Evolutionary conservation across 2,888 invertebrate genomes (phyloP), one percentile per base, ranked within the genome.

Genomic region (Troides oblongomaculatus): DNA sequence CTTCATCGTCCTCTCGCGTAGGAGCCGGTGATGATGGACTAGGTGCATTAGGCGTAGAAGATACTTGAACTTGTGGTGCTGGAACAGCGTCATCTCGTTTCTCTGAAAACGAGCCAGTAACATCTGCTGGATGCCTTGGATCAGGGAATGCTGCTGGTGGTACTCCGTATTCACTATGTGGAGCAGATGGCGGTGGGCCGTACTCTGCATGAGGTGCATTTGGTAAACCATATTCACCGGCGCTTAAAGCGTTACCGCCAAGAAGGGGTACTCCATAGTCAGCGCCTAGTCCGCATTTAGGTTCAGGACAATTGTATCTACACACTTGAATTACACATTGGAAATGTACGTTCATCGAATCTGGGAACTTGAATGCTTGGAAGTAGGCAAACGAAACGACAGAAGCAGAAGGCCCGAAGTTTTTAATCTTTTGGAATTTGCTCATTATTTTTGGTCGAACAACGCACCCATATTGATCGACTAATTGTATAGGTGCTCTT

Each of bases 321-420:
- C 98, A 98, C 5, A 98, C 98, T 93, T 98, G 98, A 77, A 98
- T 98, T 60, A 98, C 97, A 84, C 98, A 98, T 87, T 98, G 98
- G 96, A 98, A 98, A 94, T 98, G 98, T 4, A 98, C 98, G 85
- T 98, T 98, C 98, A 98, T 98, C 17, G 97, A 97, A 86, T 98
- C 98, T 1, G 98, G 98, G 95, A 98, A 98, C 89, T 98, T 98
- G 93, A 98, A 98, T 8, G 98, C 98, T 91, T 98, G 98, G 96
- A 98, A 98, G 91, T 98, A 97, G 18, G 98, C 98, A 84, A 98
- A 98, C 66, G 97, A 97, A 21, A 98, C 97, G 5, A 98, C 98
- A 0, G 97, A 97, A 6, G 98, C 98, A 36, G 97, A 97, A 0
- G 97, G 97, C 1, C 98, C 98, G 81, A 98, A 98, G 93, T 98